These are phyloP conservation scores for Callorhinus ursinus DNA, from an alignment of 2,113 vertebrate genomes.

Conservation along the genomic window DNA sequence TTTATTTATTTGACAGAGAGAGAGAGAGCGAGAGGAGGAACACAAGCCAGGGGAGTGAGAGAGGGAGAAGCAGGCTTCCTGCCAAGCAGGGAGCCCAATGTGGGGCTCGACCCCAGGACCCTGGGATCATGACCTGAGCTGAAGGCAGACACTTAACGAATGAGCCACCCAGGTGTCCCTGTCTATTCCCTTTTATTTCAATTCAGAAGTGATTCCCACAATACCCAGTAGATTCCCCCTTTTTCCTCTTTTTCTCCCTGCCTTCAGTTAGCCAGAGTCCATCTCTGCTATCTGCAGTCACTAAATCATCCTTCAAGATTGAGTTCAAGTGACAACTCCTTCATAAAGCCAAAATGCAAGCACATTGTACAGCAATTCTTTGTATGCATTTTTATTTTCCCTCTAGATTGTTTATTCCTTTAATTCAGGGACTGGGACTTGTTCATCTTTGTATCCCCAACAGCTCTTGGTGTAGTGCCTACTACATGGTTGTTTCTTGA, in stretches of 20 bases:
- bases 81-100: too few relatives aligned
- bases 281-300: background rate
- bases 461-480: background rate
- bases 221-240: background rate
- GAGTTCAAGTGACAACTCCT: background rate
- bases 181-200: background rate
- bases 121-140: too few relatives aligned
- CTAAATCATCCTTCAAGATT: background rate
- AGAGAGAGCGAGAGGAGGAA: too few relatives aligned
- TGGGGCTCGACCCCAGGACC: too few relatives aligned
- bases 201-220: background rate
- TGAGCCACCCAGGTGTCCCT: too few relatives aligned
- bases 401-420: background rate
- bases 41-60: too few relatives aligned
- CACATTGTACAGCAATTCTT: background rate
- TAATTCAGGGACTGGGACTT: background rate
- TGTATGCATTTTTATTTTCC: background rate
- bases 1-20: too few relatives aligned
- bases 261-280: background rate
- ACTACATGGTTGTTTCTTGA: background rate
- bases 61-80: too few relatives aligned
- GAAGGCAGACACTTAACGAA: too few relatives aligned
- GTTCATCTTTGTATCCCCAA: background rate
- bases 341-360: background rate
- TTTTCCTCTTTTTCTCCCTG: rapidly evolving